Conservation (phyloP, 2,113 vertebrate species). For the Lampris megalopsis region DNA sequence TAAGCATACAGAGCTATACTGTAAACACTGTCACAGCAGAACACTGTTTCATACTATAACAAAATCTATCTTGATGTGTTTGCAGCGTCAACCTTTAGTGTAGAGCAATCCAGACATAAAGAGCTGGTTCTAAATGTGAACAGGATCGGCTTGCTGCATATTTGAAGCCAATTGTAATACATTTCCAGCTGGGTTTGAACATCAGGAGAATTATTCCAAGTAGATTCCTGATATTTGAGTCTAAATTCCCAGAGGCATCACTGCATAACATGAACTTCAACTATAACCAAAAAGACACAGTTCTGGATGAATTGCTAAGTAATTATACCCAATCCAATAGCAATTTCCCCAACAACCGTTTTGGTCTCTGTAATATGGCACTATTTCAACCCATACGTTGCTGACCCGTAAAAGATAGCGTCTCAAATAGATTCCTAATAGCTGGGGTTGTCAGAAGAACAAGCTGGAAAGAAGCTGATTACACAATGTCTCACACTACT, state of each 20-base stretch:
- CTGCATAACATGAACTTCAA: not conserved
- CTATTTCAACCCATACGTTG: not conserved
- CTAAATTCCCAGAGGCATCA: not conserved
- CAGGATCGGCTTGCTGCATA: slow-evolving; percentile 12
- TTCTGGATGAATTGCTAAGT: too few relatives aligned
- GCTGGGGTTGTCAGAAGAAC: too few relatives aligned
- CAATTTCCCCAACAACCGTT: too few relatives aligned
- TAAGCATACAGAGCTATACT: not conserved
- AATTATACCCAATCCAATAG: too few relatives aligned
- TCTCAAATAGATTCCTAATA: too few relatives aligned
- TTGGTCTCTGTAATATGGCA: not conserved
- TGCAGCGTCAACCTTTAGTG: slow-evolving; percentile 33
- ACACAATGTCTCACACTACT: too few relatives aligned
- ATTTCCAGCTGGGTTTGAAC: slow-evolving; percentile 4
- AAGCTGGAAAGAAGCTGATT: too few relatives aligned
- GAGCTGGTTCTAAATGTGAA: slow-evolving; percentile 21
- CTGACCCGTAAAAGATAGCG: not conserved
- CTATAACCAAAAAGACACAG: too few relatives aligned
- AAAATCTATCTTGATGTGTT: not conserved
- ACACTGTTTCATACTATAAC: slow-evolving; percentile 30
- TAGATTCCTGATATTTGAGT: not conserved
- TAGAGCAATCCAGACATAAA: slow-evolving; percentile 3
- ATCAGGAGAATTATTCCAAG: slow-evolving; percentile 11
- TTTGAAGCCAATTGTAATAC: slow-evolving; percentile 39
- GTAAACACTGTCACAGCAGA: slow-evolving; percentile 5